Percentiles rank a stretch among this genome's conserved stretches.
Evolutionary conservation across 2,797 vertebrate genomes (phyloP).

Genomic region (Brachymystax lenok): DNA sequence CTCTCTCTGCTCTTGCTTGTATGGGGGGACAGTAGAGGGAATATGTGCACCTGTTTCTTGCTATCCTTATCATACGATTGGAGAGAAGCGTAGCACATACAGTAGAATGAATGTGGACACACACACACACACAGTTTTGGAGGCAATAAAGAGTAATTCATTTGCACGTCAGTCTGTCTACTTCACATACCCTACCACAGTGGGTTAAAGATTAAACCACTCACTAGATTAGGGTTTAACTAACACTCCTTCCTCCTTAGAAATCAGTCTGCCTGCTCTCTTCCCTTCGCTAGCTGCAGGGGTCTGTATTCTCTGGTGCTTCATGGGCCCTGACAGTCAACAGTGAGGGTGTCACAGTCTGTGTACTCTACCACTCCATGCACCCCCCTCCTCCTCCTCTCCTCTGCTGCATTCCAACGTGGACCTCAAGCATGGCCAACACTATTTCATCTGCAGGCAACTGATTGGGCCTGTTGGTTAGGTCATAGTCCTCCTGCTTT

Average conservation of each 20-base stretch:
- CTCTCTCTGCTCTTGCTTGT: conserved; percentile 4
- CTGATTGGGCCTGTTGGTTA: conserved; percentile 24
- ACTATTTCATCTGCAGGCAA: conserved; percentile 39
- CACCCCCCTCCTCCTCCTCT: neutral
- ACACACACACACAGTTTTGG: conserved; percentile 16
- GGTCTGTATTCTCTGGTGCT: conserved; percentile 31
- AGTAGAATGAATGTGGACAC: conserved; percentile 16
- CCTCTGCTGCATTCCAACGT: conserved; percentile 53
- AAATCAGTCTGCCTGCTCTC: neutral
- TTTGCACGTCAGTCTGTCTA: conserved; percentile 9
- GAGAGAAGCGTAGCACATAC: conserved; percentile 38
- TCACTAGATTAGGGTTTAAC: conserved; percentile 20
- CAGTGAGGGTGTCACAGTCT: conserved; percentile 27
- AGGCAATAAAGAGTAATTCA: conserved; percentile 4
- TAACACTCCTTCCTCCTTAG: conserved; percentile 13
- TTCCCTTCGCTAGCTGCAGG: neutral
- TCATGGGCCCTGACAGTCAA: conserved; percentile 42
- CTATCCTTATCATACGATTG: conserved; percentile 53
- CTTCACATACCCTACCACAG: conserved; percentile 21
- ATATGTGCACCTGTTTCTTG: conserved; percentile 67
- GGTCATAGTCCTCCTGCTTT: conserved; percentile 16
- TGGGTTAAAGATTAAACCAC: conserved; percentile 21
- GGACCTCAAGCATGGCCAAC: conserved; percentile 21
- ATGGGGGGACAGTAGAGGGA: conserved; percentile 36
- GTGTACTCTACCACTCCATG: conserved; percentile 55